A percentile compares a stretch with the other conserved stretches of the same genome.
phyloP scores from a whole-genome alignment of 2,888 invertebrate species.

The Tanypteryx hageni region DNA sequence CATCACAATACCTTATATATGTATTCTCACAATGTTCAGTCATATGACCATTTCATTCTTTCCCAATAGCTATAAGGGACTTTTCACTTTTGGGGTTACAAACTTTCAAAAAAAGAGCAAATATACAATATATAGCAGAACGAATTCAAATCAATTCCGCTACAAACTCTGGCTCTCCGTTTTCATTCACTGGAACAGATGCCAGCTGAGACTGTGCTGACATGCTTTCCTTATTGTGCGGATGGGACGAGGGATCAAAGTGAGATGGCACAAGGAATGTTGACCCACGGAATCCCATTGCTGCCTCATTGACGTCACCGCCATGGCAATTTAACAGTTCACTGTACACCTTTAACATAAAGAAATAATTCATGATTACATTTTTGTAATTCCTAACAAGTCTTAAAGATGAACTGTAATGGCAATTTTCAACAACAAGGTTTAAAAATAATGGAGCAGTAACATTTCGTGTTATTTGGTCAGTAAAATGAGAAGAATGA shows the following conservation, averaged over 20 bases:
- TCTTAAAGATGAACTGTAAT: constrained; percentile 39
- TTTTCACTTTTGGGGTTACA: constrained; percentile 1
- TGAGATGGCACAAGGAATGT: constrained; percentile 79
- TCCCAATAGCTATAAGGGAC: not conserved
- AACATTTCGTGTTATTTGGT: not conserved
- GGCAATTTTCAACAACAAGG: constrained; percentile 16
- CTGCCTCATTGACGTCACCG: constrained; percentile 75
- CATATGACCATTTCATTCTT: constrained; percentile 14
- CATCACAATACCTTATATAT: constrained; percentile 43
- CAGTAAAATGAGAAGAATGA: no score
- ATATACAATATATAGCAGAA: constrained; percentile 25
- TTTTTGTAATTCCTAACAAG: constrained; percentile 55
- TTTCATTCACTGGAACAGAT: constrained; percentile 76
- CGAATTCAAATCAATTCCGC: constrained; percentile 78
- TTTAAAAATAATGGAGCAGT: not conserved
- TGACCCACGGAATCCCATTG: constrained; percentile 80
- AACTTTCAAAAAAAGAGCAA: constrained; percentile 54
- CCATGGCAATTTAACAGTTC: constrained; percentile 59
- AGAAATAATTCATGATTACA: constrained; percentile 65
- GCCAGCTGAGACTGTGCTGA: constrained; percentile 66
- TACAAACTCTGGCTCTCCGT: constrained; percentile 80
- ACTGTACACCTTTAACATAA: constrained; percentile 76
- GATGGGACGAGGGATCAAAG: constrained; percentile 70
- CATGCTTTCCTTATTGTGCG: constrained; percentile 75
- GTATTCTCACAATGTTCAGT: constrained; percentile 12